These are phyloP conservation scores for Thymelicus acteon DNA, from an alignment of 2,888 invertebrate genomes.

Conservation along the genomic window DNA sequence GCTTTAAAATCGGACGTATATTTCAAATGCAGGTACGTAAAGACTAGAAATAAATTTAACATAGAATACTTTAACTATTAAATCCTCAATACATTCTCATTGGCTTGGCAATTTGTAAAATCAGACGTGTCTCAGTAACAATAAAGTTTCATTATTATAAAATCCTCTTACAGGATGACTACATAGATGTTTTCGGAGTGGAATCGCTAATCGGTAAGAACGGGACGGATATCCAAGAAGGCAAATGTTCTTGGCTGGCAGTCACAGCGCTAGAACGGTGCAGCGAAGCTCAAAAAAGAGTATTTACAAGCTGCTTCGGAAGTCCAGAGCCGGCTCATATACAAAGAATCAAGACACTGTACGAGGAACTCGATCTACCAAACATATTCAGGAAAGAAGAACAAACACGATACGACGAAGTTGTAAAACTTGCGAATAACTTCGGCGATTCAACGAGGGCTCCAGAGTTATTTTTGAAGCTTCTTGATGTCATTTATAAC, in stretches of 20 bases:
- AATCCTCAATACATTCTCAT: too few species aligned
- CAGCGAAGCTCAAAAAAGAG: conserved; percentile 83
- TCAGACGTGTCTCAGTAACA: too few species aligned
- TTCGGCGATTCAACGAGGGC: conserved; percentile 73
- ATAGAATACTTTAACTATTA: too few species aligned
- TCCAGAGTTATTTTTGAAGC: conserved; percentile 89
- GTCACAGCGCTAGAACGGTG: conserved; percentile 92
- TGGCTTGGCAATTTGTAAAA: too few species aligned
- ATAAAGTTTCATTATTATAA: too few species aligned
- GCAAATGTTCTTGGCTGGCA: conserved; percentile 97
- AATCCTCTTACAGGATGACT: conserved; percentile 87
- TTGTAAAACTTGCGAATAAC: conserved; percentile 57
- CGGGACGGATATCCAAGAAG: conserved; percentile 95
- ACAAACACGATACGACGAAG: conserved; percentile 88
- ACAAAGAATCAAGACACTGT: conserved; percentile 51
- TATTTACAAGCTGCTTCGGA: conserved; percentile 88
- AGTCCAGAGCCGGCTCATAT: conserved; percentile 86
- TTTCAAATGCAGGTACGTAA: conserved; percentile 93
- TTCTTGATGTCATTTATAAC: conserved; percentile 89
- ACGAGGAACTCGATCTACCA: conserved; percentile 35
- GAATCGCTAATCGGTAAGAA: conserved; percentile 92
- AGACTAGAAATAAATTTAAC: too few species aligned
- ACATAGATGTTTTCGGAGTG: conserved; percentile 94
- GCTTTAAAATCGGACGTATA: conserved; percentile 94
- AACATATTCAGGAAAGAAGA: conserved; percentile 89